Percentiles rank a stretch among this genome's conserved stretches.
phyloP scores from a whole-genome alignment of 2,113 vertebrate species.

The Tautogolabrus adspersus region DNA sequence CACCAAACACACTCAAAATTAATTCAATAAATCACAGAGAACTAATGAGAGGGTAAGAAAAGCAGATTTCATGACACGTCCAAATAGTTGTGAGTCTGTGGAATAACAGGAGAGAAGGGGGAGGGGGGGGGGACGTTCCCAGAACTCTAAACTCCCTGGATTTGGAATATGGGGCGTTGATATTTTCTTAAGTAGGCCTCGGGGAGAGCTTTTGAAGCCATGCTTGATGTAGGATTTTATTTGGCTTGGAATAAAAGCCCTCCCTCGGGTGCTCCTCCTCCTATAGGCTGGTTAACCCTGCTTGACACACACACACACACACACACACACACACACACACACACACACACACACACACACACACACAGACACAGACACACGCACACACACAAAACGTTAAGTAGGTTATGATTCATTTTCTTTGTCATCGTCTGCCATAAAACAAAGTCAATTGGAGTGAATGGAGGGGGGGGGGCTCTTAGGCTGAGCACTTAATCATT shows the following conservation, averaged over 20 bases:
- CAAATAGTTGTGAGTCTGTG: slow-evolving; percentile 48
- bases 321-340: slow-evolving; percentile 39
- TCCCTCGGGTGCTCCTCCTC: slow-evolving; percentile 70
- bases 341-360: slow-evolving; percentile 34
- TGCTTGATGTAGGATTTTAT: slow-evolving; percentile 80
- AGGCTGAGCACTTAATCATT: slow-evolving; percentile 66
- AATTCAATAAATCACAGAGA: slow-evolving; percentile 61
- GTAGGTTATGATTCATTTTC: slow-evolving; percentile 78
- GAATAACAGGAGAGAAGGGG: slow-evolving; percentile 54
- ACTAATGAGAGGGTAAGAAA: slow-evolving; percentile 64
- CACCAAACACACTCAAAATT: slow-evolving; percentile 26
- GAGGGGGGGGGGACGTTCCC: slow-evolving; percentile 54
- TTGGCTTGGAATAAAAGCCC: slow-evolving; percentile 79
- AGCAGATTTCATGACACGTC: slow-evolving; percentile 60
- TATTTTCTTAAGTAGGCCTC: slow-evolving; percentile 78
- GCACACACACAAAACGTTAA: slow-evolving; percentile 58
- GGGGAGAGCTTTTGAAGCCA: slow-evolving; percentile 73
- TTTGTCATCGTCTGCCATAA: slow-evolving; percentile 71
- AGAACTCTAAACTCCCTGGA: slow-evolving; percentile 59
- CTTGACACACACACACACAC: slow-evolving; percentile 43
- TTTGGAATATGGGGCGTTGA: slow-evolving; percentile 64
- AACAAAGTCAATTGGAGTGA: slow-evolving; percentile 62
- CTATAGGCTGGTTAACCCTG: slow-evolving; percentile 69
- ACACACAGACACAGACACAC: slow-evolving; percentile 19
- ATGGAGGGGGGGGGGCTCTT: slow-evolving; percentile 45